These are phyloP conservation scores for Crotalus tigris DNA, from an alignment of 2,113 vertebrate species.

Conservation along the genomic window DNA sequence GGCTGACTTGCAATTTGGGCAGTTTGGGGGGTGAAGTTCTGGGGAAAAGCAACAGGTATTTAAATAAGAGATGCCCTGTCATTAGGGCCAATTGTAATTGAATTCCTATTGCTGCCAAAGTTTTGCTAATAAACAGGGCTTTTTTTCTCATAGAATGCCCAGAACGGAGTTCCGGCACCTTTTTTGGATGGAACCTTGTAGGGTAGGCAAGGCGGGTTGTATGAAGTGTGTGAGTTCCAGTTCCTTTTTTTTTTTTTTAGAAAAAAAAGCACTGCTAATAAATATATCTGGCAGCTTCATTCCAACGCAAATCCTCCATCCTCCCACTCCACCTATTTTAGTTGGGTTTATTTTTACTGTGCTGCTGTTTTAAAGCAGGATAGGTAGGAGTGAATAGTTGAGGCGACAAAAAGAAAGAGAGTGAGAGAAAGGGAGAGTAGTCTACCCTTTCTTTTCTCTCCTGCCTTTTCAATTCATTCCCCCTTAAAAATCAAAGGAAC, in stretches of 20 bases:
- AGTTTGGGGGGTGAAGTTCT: not conserved
- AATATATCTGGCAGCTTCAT: not conserved
- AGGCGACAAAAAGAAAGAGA: not conserved
- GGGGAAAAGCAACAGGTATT: not conserved
- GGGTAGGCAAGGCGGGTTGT: too few relatives aligned
- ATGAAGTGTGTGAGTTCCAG: too few relatives aligned
- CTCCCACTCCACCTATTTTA: not conserved
- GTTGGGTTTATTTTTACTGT: not conserved
- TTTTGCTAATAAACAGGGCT: not conserved
- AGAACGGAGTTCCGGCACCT: too few relatives aligned
- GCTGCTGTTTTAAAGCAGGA: not conserved
- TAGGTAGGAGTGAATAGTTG: not conserved
- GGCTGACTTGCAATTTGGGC: not conserved
- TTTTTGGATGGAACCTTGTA: too few relatives aligned
- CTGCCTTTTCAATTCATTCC: not conserved
- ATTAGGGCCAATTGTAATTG: not conserved
- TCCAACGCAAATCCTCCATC: not conserved
- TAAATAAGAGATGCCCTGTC: not conserved
- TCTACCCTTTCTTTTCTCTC: not conserved
- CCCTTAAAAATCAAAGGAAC: not conserved
- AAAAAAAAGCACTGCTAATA: not conserved
- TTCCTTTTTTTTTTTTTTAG: too few relatives aligned
- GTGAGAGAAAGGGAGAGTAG: not conserved
- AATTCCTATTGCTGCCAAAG: not conserved
- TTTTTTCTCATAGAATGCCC: too few relatives aligned